Conservation (phyloP, 2,888 invertebrate genomes). For the Siphonodentalium dalli region DNA sequence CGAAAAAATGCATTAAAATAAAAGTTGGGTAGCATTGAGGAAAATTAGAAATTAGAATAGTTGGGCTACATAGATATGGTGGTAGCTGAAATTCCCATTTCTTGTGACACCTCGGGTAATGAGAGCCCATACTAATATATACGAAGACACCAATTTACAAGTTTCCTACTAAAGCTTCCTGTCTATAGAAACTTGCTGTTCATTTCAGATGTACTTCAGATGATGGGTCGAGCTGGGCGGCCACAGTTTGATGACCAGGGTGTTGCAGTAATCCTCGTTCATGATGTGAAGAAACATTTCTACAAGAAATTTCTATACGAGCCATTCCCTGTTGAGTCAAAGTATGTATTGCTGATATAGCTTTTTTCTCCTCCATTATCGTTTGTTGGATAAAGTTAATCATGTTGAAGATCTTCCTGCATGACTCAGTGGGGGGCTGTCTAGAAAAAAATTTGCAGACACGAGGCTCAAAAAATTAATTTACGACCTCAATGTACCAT, state of each 20-base stretch:
- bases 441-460: neutral
- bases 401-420: neutral
- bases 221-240: conserved; percentile 99
- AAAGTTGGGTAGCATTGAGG: too few species aligned
- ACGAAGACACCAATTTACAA: too few species aligned
- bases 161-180: too few species aligned
- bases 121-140: too few species aligned
- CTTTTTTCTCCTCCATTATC: too few species aligned
- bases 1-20: too few species aligned
- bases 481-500: too few species aligned
- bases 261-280: conserved; percentile 75
- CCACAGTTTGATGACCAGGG: conserved; percentile 95
- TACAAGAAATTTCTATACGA: conserved; percentile 99
- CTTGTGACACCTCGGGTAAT: too few species aligned
- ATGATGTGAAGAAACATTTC: conserved; percentile 97
- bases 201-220: conserved; percentile 88
- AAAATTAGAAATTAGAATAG: too few species aligned
- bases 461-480: neutral
- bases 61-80: too few species aligned
- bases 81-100: too few species aligned
- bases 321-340: conserved; percentile 98
- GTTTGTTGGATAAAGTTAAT: neutral
- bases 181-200: too few species aligned
- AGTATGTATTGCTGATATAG: conserved; percentile 46
- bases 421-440: neutral